Evolutionary conservation across 2,113 vertebrate genomes (phyloP).

Genomic region (Atlantisia rogersi): DNA sequence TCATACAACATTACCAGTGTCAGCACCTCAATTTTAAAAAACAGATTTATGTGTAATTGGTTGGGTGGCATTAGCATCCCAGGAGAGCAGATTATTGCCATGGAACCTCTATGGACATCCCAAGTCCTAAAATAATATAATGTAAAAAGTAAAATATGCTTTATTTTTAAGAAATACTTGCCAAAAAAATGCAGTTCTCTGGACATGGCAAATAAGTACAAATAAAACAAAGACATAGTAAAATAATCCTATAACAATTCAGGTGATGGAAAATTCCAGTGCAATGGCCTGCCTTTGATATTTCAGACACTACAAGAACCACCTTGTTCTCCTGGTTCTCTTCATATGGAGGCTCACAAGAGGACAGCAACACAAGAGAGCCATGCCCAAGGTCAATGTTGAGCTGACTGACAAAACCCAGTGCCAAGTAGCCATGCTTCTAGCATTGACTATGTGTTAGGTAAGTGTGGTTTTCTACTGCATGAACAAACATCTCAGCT

Average conservation of each 20-base stretch:
- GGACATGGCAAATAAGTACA: neutral
- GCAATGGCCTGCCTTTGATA: neutral
- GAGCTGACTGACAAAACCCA: neutral
- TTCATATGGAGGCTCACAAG: neutral
- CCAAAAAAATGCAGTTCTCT: neutral
- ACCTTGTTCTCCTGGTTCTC: neutral
- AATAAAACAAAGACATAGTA: neutral
- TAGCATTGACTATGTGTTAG: neutral
- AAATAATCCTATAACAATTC: neutral
- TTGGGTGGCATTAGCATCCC: neutral
- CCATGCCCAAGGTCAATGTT: neutral
- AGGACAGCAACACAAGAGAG: neutral
- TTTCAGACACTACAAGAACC: neutral
- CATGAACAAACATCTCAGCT: neutral
- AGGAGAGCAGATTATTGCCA: neutral
- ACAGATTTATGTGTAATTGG: neutral
- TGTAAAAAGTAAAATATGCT: neutral
- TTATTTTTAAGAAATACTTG: neutral
- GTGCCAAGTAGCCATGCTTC: neutral
- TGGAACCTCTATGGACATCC: neutral
- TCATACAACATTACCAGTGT: neutral
- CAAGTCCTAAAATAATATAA: neutral
- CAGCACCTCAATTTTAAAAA: neutral
- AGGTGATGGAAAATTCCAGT: neutral
- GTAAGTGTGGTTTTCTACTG: neutral